These are phyloP conservation scores for Acromyrmex echinatior DNA, from an alignment of 1,140 invertebrate species.

Conservation along the genomic window DNA sequence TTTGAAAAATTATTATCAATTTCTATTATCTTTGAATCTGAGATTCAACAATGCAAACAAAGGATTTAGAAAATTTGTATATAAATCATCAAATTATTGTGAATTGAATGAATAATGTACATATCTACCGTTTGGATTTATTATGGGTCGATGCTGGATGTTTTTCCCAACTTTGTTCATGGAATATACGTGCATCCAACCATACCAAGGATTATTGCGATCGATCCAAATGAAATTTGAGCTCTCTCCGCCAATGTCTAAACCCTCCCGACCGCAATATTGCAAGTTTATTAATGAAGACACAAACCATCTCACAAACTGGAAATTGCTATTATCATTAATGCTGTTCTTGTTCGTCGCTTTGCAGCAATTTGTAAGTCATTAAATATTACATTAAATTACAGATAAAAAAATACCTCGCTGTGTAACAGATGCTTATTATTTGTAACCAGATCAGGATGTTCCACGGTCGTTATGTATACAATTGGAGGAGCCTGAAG, in stretches of 20 bases:
- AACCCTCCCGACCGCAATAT: conserved; percentile 74
- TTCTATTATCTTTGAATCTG: not conserved
- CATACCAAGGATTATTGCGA: conserved; percentile 70
- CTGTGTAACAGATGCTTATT: conserved; percentile 75
- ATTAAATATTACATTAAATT: not conserved
- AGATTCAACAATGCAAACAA: not conserved
- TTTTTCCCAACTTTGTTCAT: conserved; percentile 76
- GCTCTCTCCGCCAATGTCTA: conserved; percentile 71
- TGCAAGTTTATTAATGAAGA: conserved; percentile 74
- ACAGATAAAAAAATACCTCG: conserved; percentile 64
- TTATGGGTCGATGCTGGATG: conserved; percentile 57
- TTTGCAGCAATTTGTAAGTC: not conserved
- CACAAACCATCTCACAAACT: conserved; percentile 77
- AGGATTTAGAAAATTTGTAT: not conserved
- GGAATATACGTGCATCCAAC: conserved; percentile 79
- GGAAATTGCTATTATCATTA: conserved; percentile 53
- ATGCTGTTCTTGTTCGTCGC: not conserved
- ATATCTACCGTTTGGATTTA: conserved; percentile 72
- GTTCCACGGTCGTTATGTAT: conserved; percentile 11
- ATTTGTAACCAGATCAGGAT: conserved; percentile 70
- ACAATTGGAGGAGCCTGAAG: conserved; percentile 55
- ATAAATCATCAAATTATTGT: not conserved
- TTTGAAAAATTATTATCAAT: not conserved
- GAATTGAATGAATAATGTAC: not conserved
- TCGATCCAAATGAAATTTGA: conserved; percentile 73